Base-by-base conservation (phyloP, 2,113 vertebrate species). In the Sapajus apella region DNA sequence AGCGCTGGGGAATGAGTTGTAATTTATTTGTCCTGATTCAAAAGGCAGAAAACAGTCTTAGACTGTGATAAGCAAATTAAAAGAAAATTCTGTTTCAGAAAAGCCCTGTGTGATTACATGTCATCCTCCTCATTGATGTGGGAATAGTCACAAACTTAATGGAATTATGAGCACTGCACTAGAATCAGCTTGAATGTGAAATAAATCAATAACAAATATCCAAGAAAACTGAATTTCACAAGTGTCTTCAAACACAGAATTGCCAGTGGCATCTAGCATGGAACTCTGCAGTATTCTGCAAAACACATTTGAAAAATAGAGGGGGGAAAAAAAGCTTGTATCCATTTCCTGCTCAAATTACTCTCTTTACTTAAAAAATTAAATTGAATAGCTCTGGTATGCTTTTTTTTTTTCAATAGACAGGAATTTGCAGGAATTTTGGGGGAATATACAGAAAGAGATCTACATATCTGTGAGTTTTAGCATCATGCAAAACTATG, bases 181-280 rank as follows among this genome's bases (percentile, higher is more conserved):
- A 23, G 30, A 85, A 50, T 91, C 43, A 66, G 64, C 52, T 25
- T 73, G 72, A 91, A 91, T 6, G 8, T 23, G 82, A 88, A 96
- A 56, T 94, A 93, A 91, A 88, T 86, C 64, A 37, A 40, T 79
- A 89, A 82, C 21, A 81, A 95, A 70, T 50, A 52, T 56, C n/a
- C 13, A 76, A 47, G 72, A 81, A 93, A 91, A 95, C 64, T 91
- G 86, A 93, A 77, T 96, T 72, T 45, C 50, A 77, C 6, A 27
- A 76, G 87, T 40, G 35, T n/a, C 56, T 75, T 20, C 79, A 66
- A 68, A 58, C 25, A 66, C 32, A 18, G 43, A 55, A 11, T 20
- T 56, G 66, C 56, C 32, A 8, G 17, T 37, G 8, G 6, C 75
- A 82, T 8, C 17, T 30, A 56, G 87, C 61, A 55, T 3, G 52